Evolutionary conservation across 2,113 vertebrate species (phyloP).

Genomic region (Chamaea fasciata): DNA sequence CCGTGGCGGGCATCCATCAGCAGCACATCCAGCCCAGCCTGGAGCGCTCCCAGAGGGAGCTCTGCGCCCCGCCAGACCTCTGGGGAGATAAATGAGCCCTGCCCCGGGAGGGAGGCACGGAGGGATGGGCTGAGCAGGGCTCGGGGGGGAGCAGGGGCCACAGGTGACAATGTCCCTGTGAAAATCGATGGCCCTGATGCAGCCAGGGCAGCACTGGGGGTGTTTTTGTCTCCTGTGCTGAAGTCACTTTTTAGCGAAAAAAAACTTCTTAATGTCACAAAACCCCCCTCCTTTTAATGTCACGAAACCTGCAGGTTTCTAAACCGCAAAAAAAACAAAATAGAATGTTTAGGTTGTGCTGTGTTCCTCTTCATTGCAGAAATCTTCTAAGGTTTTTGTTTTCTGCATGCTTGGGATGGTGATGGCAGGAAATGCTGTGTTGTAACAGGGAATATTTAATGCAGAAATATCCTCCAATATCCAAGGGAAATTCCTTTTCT

Average conservation of each 20-base stretch:
- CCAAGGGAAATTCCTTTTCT: neutral
- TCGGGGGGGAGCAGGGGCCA: neutral
- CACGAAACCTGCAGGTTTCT: neutral
- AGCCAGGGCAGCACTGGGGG: neutral
- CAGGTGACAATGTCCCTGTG: neutral
- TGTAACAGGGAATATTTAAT: neutral
- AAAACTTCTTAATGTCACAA: neutral
- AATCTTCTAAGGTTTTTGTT: neutral
- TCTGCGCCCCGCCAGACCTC: neutral
- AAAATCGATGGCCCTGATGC: neutral
- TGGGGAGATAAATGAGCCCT: neutral
- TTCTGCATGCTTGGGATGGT: fast-evolving
- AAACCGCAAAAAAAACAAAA: neutral
- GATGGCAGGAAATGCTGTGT: neutral
- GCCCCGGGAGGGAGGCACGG: neutral
- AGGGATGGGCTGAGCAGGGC: fast-evolving
- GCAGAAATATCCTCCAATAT: neutral
- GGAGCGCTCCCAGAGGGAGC: neutral
- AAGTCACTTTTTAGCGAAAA: neutral
- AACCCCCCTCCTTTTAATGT: neutral
- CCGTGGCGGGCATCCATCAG: neutral
- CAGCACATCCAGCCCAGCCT: neutral
- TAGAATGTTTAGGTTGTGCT: neutral
- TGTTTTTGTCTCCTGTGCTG: neutral
- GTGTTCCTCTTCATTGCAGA: neutral